Evolutionary conservation across 2,888 invertebrate genomes (phyloP).

Genomic region (Rutpela maculata): DNA sequence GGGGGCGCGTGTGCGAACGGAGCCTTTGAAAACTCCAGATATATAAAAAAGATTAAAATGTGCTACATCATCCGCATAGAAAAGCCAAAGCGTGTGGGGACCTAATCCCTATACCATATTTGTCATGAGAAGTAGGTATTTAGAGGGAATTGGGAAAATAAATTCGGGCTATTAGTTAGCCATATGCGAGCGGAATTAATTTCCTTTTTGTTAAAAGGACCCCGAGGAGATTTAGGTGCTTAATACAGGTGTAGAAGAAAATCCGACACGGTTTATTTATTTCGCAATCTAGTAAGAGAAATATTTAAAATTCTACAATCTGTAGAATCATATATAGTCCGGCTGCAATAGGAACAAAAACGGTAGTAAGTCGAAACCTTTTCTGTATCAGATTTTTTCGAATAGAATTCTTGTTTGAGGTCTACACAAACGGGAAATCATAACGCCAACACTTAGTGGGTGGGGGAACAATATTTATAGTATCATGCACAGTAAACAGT

Average conservation of each 20-base stretch:
- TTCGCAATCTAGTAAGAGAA: background rate
- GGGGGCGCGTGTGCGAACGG: background rate
- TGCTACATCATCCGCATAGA: conserved; percentile 29
- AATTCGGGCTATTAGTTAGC: conserved; percentile 29
- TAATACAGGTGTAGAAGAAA: background rate
- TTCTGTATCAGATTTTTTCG: too few species aligned
- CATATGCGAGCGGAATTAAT: conserved; percentile 33
- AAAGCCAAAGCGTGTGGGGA: conserved; percentile 2
- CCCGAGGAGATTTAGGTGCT: background rate
- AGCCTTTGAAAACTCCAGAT: conserved; percentile 1
- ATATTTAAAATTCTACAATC: too few species aligned
- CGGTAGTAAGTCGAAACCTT: too few species aligned
- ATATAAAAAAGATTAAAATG: conserved; percentile 37
- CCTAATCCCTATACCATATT: conserved; percentile 27
- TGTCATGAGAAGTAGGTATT: conserved; percentile 33
- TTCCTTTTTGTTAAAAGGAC: conserved; percentile 32
- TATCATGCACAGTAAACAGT: too few species aligned
- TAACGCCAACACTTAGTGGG: too few species aligned
- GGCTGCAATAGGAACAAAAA: too few species aligned
- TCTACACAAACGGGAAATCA: too few species aligned
- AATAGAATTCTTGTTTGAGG: too few species aligned
- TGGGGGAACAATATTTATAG: too few species aligned
- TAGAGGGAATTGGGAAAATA: conserved; percentile 25
- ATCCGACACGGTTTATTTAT: background rate
- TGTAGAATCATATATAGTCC: too few species aligned